phyloP scores from a whole-genome alignment of 2,797 vertebrate species.

The Kryptopterus vitreolus region DNA sequence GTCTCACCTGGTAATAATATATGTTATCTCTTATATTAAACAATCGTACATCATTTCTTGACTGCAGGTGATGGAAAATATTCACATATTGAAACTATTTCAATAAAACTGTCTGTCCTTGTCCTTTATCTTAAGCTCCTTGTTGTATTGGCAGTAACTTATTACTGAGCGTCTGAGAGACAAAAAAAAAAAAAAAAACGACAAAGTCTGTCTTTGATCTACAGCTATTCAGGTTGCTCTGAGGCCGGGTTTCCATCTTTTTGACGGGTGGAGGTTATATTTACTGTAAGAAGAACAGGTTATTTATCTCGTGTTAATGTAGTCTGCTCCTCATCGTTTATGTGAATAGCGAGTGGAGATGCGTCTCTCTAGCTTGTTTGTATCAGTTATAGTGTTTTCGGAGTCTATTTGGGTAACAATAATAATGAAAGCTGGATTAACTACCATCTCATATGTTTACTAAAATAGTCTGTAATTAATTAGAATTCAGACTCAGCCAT shows the following conservation, averaged over 20 bases:
- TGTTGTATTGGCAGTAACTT: neutral
- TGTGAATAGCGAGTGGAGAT: slow-evolving; percentile 6
- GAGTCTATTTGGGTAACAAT: neutral
- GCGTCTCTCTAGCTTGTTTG: slow-evolving; percentile 25
- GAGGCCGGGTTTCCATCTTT: neutral
- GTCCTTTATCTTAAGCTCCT: neutral
- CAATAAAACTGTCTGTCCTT: neutral
- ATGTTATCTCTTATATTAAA: neutral
- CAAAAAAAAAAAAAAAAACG: too few relatives aligned
- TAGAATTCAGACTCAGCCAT: neutral
- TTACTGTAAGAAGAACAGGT: slow-evolving; percentile 12
- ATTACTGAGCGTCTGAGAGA: neutral
- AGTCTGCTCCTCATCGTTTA: neutral
- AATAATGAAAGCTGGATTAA: neutral
- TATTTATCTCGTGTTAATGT: slow-evolving; percentile 30
- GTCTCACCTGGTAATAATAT: neutral
- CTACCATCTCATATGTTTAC: neutral
- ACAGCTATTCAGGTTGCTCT: neutral
- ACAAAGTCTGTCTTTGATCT: neutral
- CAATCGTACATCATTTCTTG: neutral
- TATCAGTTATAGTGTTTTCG: slow-evolving; percentile 11
- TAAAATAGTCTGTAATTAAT: neutral
- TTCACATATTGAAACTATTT: neutral
- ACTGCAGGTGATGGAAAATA: neutral
- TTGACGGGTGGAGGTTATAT: slow-evolving; percentile 17